Percentiles rank a stretch among this genome's conserved stretches.
These are phyloP conservation scores for Amazona guildingii DNA, from an alignment of 2,113 vertebrate species.

Conservation along the genomic window DNA sequence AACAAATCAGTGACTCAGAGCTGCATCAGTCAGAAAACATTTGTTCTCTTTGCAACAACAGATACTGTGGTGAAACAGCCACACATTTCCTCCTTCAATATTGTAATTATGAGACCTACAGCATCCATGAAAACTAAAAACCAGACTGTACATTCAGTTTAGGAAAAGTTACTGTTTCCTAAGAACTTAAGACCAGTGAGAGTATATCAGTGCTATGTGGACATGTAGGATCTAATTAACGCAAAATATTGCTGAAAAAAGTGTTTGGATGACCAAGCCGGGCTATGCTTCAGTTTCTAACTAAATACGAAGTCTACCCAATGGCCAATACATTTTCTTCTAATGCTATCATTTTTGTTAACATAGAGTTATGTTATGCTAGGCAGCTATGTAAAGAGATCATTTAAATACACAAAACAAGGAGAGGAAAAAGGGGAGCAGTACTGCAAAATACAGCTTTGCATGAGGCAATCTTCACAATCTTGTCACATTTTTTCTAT, in stretches of 20 bases:
- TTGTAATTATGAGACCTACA: not conserved
- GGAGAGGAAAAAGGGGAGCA: not conserved
- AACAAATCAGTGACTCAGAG: slow-evolving; percentile 21
- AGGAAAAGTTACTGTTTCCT: not conserved
- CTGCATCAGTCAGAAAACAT: not conserved
- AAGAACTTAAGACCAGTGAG: not conserved
- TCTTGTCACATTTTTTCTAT: not conserved
- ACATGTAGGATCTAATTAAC: not conserved
- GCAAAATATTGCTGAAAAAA: not conserved
- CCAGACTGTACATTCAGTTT: not conserved
- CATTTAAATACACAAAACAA: not conserved
- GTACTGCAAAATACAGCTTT: not conserved
- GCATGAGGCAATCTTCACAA: not conserved
- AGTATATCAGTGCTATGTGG: not conserved
- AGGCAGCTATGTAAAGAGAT: not conserved
- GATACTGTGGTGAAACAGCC: not conserved
- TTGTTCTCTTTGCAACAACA: not conserved
- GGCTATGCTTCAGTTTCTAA: not conserved
- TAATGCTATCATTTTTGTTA: not conserved
- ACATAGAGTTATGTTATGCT: not conserved
- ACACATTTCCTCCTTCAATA: not conserved
- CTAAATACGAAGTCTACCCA: not conserved
- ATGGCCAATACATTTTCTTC: not conserved
- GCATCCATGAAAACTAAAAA: not conserved
- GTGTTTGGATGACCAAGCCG: not conserved